phyloP scores from a whole-genome alignment of 2,888 invertebrate genomes.

The Sabatieria punctata region DNA sequence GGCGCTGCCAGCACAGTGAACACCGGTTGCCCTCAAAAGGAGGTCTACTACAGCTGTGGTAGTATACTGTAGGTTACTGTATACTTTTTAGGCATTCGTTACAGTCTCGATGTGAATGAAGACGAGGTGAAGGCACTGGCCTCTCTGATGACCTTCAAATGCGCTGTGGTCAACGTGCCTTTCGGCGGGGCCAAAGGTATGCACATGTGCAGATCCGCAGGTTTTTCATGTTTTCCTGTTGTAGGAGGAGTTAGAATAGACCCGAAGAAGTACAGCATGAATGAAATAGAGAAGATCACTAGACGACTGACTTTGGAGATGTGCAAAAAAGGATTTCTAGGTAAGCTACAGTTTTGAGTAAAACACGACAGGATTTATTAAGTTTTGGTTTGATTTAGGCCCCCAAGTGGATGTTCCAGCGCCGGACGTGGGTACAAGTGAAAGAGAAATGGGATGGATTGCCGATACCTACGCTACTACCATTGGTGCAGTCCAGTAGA shows the following conservation, averaged over 20 bases:
- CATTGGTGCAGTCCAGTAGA: too few relatives aligned
- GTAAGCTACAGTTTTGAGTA: too few relatives aligned
- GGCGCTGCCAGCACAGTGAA: conserved; percentile 89
- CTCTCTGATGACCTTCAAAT: conserved; percentile 96
- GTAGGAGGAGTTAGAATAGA: conserved; percentile 90
- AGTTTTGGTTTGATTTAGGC: too few relatives aligned
- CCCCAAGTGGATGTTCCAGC: conserved; percentile 99
- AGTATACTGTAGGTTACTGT: too few relatives aligned
- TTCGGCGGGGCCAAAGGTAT: conserved; percentile 74
- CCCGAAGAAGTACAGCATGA: conserved; percentile 71
- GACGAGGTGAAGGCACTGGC: conserved; percentile 91
- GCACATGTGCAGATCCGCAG: too few relatives aligned
- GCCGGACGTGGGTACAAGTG: conserved; percentile 94
- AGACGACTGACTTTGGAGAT: conserved; percentile 79
- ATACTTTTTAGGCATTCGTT: conserved; percentile 79
- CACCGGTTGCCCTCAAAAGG: conserved; percentile 97
- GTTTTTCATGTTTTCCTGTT: too few relatives aligned
- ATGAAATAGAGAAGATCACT: conserved; percentile 90
- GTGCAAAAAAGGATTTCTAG: conserved; percentile 85
- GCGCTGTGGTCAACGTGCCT: conserved; percentile 93
- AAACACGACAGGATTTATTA: too few relatives aligned
- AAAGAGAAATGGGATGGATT: conserved; percentile 95
- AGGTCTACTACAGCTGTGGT: too few relatives aligned
- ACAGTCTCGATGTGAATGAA: conserved; percentile 68
- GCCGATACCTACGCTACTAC: conserved; percentile 94